phyloP scores from a whole-genome alignment of 2,888 invertebrate species.

The Rutpela maculata region DNA sequence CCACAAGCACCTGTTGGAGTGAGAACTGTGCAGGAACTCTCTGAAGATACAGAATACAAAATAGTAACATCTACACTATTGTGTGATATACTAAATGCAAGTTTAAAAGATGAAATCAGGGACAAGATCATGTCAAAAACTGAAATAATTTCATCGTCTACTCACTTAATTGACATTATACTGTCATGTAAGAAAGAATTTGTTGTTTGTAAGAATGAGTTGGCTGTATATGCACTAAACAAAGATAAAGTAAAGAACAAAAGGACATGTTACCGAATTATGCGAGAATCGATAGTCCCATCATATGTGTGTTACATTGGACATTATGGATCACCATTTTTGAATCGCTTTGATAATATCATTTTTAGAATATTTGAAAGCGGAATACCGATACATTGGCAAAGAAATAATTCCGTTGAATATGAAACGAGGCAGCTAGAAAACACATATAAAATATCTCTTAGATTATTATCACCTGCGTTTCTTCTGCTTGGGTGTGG shows the following conservation, averaged over 20 bases:
- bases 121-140: not conserved
- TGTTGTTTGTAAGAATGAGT: not conserved
- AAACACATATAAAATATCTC: not conserved
- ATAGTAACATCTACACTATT: not conserved
- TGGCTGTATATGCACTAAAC: not conserved
- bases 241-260: not conserved
- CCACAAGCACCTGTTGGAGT: not conserved
- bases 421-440: too few species aligned
- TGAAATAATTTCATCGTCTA: not conserved
- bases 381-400: slow-evolving; percentile 11
- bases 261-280: slow-evolving; percentile 23
- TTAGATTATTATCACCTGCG: not conserved
- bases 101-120: not conserved
- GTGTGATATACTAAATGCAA: not conserved
- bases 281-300: slow-evolving; percentile 14
- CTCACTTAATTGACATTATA: not conserved
- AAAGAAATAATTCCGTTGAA: not conserved
- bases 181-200: not conserved
- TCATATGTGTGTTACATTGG: not conserved
- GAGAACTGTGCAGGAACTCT: not conserved
- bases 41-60: not conserved
- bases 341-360: not conserved
- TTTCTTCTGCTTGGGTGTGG: slow-evolving; percentile 7
- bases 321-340: slow-evolving; percentile 23
- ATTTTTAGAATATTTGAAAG: not conserved